These are phyloP conservation scores for Diplazon laetatorius DNA, from an alignment of 2,888 invertebrate species.

Conservation along the genomic window DNA sequence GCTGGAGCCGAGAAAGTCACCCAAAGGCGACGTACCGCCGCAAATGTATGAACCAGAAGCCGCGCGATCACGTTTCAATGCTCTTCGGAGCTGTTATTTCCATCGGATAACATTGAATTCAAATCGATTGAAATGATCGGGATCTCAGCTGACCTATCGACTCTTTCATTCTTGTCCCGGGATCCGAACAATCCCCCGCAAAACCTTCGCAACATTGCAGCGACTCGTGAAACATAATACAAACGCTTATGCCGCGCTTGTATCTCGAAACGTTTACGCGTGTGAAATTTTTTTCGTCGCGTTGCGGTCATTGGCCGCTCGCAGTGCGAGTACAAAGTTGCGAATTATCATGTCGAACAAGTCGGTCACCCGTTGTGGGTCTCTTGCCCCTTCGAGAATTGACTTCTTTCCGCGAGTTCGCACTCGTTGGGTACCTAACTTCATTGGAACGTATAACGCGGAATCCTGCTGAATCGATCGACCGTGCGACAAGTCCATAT, in stretches of 20 bases:
- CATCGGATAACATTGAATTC: conserved; percentile 59
- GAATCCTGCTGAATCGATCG: conserved; percentile 41
- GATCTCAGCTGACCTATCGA: conserved; percentile 48
- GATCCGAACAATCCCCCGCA: conserved; percentile 29
- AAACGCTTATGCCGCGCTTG: conserved; percentile 24
- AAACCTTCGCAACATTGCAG: conserved; percentile 31
- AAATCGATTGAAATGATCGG: conserved; percentile 56
- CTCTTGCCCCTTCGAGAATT: conserved; percentile 9
- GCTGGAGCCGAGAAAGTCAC: conserved; percentile 35
- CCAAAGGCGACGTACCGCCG: not conserved
- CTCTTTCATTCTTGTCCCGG: conserved; percentile 27
- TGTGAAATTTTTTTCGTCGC: conserved; percentile 2
- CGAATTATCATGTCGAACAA: conserved; percentile 49
- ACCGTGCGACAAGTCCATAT: conserved; percentile 57
- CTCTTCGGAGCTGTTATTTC: conserved; percentile 43
- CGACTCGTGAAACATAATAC: conserved; percentile 38
- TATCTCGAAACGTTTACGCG: not conserved
- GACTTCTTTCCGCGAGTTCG: conserved; percentile 22
- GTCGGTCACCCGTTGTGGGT: conserved; percentile 12
- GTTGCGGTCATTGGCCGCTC: not conserved
- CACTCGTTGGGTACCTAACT: conserved; percentile 30
- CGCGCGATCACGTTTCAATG: conserved; percentile 44
- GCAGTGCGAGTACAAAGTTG: conserved; percentile 13
- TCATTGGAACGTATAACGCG: conserved; percentile 41
- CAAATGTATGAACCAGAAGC: conserved; percentile 12